Evolutionary conservation across 37 sponge, comb jelly and placozoan genomes (phyloP).

Genomic region (Dysidea cf. avara): DNA sequence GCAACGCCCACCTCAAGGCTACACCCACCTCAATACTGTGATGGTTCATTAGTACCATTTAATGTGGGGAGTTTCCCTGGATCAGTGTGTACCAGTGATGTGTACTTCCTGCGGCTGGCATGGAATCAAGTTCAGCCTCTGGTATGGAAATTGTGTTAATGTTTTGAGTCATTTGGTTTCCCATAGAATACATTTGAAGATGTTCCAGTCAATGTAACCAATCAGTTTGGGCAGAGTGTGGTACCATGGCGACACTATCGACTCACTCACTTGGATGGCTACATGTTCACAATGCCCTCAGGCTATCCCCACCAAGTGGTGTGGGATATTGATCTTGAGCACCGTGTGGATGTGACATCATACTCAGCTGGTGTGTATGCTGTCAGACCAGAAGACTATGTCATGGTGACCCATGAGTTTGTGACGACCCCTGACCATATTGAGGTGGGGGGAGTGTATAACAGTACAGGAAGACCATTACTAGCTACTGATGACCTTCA

Average conservation of each 20-base stretch:
- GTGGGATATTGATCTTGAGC: slow-evolving; percentile 36
- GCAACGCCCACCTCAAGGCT: slow-evolving; percentile 52
- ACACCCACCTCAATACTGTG: slow-evolving; percentile 54
- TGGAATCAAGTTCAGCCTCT: slow-evolving; percentile 70
- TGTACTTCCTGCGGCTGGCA: slow-evolving; percentile 72
- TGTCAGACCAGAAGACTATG: slow-evolving; percentile 9
- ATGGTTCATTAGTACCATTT: slow-evolving; percentile 47
- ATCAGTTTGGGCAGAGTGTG: slow-evolving; percentile 55
- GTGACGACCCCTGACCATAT: slow-evolving; percentile 60
- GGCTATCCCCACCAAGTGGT: slow-evolving; percentile 44
- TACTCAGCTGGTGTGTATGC: slow-evolving; percentile 64
- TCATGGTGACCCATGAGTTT: slow-evolving; percentile 53
- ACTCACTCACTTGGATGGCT: slow-evolving; percentile 77
- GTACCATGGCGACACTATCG: slow-evolving; percentile 83
- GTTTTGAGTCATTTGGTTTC: not conserved
- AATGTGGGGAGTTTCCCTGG: slow-evolving; percentile 43
- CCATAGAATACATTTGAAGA: slow-evolving; percentile 53
- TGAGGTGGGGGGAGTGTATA: slow-evolving; percentile 44
- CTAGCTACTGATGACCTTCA: too few relatives aligned
- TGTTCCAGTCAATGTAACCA: slow-evolving; percentile 59
- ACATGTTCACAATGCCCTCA: slow-evolving; percentile 68
- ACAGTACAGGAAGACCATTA: slow-evolving; percentile 20
- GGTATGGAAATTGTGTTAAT: slow-evolving; percentile 22
- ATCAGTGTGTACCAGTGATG: slow-evolving; percentile 56
- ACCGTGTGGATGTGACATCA: slow-evolving; percentile 54